Evolutionary conservation across 2,113 vertebrate species (phyloP).

Genomic region (Ctenodactylus gundi): DNA sequence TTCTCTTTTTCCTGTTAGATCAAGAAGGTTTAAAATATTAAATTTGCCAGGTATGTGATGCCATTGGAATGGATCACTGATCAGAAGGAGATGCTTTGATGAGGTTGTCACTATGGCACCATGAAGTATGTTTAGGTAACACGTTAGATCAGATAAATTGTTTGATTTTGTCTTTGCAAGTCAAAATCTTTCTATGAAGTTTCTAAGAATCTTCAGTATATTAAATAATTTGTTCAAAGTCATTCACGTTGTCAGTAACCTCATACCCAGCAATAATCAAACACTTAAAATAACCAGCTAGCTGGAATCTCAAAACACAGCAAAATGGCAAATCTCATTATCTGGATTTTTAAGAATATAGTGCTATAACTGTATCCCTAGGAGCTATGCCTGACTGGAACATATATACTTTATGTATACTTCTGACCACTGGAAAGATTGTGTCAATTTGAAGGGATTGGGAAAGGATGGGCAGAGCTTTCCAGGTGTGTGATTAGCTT

Average conservation of each 20-base stretch:
- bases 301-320: not conserved
- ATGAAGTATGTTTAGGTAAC: constrained; percentile 25
- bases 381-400: not conserved
- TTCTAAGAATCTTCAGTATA: not conserved
- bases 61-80: not conserved
- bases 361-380: not conserved
- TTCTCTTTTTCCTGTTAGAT: not conserved
- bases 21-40: not conserved
- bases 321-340: not conserved
- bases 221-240: not conserved
- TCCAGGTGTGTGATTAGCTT: no score
- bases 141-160: not conserved
- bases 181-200: constrained; percentile 1
- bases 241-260: not conserved
- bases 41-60: not conserved
- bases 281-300: not conserved
- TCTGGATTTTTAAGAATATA: not conserved
- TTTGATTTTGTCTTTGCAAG: constrained; percentile 29
- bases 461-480: no score
- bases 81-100: constrained; percentile 31
- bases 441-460: no score
- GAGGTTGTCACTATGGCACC: not conserved
- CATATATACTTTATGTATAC: not conserved
- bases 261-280: not conserved
- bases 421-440: no score